Evolutionary conservation across 2,113 vertebrate genomes (phyloP).

Genomic region (Scophthalmus maximus): DNA sequence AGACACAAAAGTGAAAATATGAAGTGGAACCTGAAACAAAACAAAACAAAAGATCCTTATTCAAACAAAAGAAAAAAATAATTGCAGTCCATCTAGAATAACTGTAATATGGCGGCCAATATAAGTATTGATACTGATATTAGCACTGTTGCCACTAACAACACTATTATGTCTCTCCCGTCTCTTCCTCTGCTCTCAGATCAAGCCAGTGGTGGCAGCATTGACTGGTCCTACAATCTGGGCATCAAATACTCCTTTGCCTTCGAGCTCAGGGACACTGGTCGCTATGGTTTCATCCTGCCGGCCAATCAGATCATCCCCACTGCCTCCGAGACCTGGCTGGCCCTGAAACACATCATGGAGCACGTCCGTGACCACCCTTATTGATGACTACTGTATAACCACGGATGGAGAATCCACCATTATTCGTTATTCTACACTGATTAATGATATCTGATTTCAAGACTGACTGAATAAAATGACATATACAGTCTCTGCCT

Average conservation of each 20-base stretch:
- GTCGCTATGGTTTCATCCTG: conserved; percentile 88
- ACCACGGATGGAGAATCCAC: neutral
- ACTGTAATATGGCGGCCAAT: neutral
- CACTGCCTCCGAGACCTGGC: conserved; percentile 90
- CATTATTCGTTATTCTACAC: too few species aligned
- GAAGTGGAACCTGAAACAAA: too few species aligned
- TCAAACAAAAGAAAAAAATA: neutral
- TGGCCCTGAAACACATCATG: conserved; percentile 87
- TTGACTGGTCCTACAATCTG: conserved; percentile 87
- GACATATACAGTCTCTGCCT: neutral
- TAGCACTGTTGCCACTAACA: neutral
- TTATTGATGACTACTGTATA: conserved; percentile 71
- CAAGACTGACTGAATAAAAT: conserved; percentile 49
- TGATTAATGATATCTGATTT: too few species aligned
- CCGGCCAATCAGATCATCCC: conserved; percentile 90
- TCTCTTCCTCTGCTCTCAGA: conserved; percentile 73
- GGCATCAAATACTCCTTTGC: conserved; percentile 90
- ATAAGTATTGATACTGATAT: neutral
- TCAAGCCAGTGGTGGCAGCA: conserved; percentile 85
- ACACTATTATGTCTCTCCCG: neutral
- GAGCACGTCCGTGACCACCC: conserved; percentile 79
- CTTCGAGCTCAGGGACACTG: conserved; percentile 90
- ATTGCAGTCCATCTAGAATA: too few species aligned
- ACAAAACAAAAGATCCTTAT: too few species aligned
- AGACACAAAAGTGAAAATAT: too few species aligned